Conservation (phyloP, 2,113 vertebrate species). For the Syngnathus scovelli region DNA sequence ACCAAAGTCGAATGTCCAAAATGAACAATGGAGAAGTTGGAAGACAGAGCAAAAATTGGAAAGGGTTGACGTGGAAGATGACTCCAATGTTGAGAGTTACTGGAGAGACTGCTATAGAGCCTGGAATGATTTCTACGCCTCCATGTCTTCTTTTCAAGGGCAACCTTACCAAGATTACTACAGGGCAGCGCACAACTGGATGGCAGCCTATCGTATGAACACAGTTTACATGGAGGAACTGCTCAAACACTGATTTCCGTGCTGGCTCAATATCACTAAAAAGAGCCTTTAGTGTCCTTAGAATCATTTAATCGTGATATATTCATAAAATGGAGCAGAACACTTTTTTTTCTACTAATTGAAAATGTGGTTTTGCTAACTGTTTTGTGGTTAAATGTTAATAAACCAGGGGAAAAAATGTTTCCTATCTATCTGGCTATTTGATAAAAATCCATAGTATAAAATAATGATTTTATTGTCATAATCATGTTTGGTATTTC, state of each 20-base stretch:
- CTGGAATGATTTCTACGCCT: slow-evolving; percentile 79
- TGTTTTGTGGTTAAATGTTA: no score
- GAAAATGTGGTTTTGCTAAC: not conserved
- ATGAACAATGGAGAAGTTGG: slow-evolving; percentile 5
- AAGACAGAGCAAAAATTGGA: not conserved
- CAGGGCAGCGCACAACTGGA: slow-evolving; percentile 69
- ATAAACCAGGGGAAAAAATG: no score
- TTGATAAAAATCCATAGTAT: no score
- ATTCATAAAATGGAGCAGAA: not conserved
- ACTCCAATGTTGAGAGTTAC: slow-evolving; percentile 49
- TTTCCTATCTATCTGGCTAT: no score
- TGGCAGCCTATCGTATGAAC: slow-evolving; percentile 81
- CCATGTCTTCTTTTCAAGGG: slow-evolving; percentile 56
- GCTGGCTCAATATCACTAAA: not conserved
- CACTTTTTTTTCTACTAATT: not conserved
- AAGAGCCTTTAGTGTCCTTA: not conserved
- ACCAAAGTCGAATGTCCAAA: slow-evolving; percentile 5
- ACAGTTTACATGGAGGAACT: slow-evolving; percentile 83
- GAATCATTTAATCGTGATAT: not conserved
- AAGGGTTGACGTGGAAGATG: slow-evolving; percentile 28
- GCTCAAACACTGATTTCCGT: slow-evolving; percentile 62
- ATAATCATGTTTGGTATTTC: not conserved
- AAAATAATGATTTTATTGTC: not conserved
- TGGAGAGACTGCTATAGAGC: slow-evolving; percentile 78
- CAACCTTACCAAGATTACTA: slow-evolving; percentile 63